Conservation (phyloP, 2,113 vertebrate genomes). For the Ceyx melanurus region DNA sequence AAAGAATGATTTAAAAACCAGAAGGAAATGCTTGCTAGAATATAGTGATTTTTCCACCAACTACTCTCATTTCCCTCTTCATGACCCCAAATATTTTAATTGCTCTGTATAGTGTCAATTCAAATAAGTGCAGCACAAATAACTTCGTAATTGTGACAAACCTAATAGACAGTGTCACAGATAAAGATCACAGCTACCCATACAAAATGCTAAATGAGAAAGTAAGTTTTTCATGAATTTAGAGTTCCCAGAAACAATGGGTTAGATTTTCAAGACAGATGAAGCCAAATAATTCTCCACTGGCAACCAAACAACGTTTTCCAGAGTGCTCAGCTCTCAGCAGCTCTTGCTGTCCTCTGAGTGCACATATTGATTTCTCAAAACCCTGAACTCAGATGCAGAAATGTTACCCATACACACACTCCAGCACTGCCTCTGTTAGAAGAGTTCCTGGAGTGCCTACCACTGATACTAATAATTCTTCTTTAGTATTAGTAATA, state of each 20-base stretch:
- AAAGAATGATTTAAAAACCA: slow-evolving; percentile 8
- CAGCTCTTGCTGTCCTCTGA: neutral
- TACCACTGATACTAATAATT: neutral
- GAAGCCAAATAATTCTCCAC: slow-evolving; percentile 43
- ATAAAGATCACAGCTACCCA: slow-evolving; percentile 61
- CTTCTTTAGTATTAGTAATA: neutral
- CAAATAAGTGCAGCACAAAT: slow-evolving; percentile 43
- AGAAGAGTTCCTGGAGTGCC: neutral
- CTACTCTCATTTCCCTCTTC: slow-evolving; percentile 10
- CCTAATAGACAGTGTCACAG: slow-evolving; percentile 17
- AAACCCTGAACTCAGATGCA: neutral
- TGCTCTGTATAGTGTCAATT: neutral
- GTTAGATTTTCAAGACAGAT: slow-evolving; percentile 1
- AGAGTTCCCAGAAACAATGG: slow-evolving; percentile 65
- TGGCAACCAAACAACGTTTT: slow-evolving; percentile 55
- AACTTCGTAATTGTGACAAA: slow-evolving; percentile 38
- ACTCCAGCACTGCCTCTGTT: neutral
- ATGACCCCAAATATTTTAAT: slow-evolving; percentile 28
- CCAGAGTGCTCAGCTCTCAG: slow-evolving; percentile 28
- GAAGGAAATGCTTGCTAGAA: slow-evolving; percentile 30
- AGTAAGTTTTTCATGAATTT: slow-evolving; percentile 20
- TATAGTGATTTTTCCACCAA: slow-evolving; percentile 23
- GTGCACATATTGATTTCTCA: neutral
- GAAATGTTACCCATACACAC: neutral
- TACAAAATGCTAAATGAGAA: slow-evolving; percentile 33